These are phyloP conservation scores for Crotalus horridus DNA, from an alignment of 2,113 vertebrate species.

Conservation along the genomic window DNA sequence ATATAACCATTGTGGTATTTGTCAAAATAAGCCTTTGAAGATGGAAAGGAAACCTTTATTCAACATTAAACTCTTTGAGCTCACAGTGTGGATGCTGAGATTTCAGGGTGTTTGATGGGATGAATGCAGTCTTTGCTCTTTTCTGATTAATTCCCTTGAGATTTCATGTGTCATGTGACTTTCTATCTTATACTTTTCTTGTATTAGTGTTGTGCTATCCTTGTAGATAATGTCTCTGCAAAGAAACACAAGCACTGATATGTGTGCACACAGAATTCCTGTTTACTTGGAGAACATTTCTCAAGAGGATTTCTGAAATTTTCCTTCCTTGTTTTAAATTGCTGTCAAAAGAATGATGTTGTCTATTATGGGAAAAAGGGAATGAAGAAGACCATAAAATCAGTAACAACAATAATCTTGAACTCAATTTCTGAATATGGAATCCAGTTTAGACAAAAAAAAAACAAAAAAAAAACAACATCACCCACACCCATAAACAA, in stretches of 20 bases:
- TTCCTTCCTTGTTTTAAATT: neutral
- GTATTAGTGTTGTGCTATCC: neutral
- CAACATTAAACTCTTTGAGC: neutral
- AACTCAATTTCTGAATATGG: neutral
- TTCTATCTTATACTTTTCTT: neutral
- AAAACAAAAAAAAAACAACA: neutral
- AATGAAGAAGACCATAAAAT: neutral
- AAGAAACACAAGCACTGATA: neutral
- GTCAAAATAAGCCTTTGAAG: neutral
- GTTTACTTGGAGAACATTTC: neutral
- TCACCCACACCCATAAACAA: neutral
- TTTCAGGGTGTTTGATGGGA: neutral
- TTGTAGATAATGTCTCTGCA: neutral
- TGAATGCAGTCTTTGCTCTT: neutral
- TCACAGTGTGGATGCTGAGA: neutral
- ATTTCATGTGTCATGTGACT: neutral
- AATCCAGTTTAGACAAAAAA: neutral
- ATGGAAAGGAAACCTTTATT: neutral
- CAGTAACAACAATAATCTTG: neutral
- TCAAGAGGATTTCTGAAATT: neutral
- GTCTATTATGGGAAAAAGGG: neutral
- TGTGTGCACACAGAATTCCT: neutral
- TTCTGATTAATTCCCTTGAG: neutral
- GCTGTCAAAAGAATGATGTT: neutral
- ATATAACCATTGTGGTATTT: neutral